Conservation (phyloP, 2,888 invertebrate species). For the Rutpela maculata region DNA sequence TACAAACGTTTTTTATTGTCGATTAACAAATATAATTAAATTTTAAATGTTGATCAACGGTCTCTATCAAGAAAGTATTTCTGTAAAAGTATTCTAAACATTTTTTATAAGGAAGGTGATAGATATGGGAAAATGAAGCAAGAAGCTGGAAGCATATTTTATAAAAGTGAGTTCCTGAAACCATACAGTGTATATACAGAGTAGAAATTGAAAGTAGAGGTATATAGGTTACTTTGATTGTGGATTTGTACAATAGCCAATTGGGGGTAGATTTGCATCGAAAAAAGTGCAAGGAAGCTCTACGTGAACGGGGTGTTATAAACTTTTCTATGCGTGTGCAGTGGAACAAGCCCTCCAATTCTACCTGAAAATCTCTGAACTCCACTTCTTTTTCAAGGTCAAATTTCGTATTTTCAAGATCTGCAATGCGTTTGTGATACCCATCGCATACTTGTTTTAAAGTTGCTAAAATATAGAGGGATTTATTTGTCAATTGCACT, state of each 20-base stretch:
- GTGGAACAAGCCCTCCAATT: slow-evolving; percentile 60
- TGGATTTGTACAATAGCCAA: slow-evolving; percentile 45
- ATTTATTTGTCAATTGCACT: slow-evolving; percentile 36
- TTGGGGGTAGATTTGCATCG: slow-evolving; percentile 35
- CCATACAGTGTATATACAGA: slow-evolving; percentile 55
- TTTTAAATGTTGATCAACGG: too few species aligned
- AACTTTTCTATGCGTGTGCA: slow-evolving; percentile 55
- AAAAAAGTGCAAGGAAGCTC: slow-evolving; percentile 60
- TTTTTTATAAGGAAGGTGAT: slow-evolving; percentile 17
- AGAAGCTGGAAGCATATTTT: slow-evolving; percentile 55
- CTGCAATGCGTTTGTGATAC: slow-evolving; percentile 89
- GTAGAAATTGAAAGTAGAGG: slow-evolving; percentile 37
- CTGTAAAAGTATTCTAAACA: slow-evolving; percentile 18
- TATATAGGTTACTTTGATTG: slow-evolving; percentile 42
- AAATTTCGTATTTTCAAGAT: slow-evolving; percentile 95
- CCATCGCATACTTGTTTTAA: slow-evolving; percentile 74
- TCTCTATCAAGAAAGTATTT: slow-evolving; percentile 26
- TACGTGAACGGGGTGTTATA: slow-evolving; percentile 61
- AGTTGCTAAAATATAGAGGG: slow-evolving; percentile 66
- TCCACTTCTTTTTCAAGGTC: slow-evolving; percentile 98
- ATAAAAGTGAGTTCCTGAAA: slow-evolving; percentile 43
- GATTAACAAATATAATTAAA: too few species aligned
- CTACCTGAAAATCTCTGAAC: slow-evolving; percentile 96
- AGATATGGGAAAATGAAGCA: slow-evolving; percentile 45
- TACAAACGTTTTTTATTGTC: too few species aligned